Evolutionary conservation across 2,113 vertebrate species (phyloP), one percentile per base, ranked within the genome.

Genomic region (Rostratula benghalensis): DNA sequence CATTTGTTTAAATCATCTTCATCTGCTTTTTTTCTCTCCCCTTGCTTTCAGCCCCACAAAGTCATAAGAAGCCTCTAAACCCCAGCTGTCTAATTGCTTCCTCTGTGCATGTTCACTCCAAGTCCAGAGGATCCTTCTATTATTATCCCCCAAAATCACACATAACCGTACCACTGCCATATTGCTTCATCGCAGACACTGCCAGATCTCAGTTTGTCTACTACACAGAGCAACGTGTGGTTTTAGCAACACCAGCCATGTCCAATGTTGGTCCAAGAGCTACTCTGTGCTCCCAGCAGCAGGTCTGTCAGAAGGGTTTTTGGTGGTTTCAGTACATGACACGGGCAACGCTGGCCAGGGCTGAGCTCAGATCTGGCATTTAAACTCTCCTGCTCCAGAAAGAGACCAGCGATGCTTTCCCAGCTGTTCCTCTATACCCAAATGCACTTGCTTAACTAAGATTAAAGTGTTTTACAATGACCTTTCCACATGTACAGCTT

Each of bases 71-170:
- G 33, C 41, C 65, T 76, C 51, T 65, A 71, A 87, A 79, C 78
- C 43, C 43, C 68, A 79, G 5, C 67, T 30, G 27, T 46, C 3
- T 21, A 63, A 65, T 16, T 35, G 21, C 37, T 70, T 64, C 35
- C n/a, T 24, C 7, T 2, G 0, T 3, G 3, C 1, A 1, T 24
- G 27, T 53, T 64, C 48, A 31, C 46, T 63, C 37, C 59, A 70
- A 46, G 48, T 68, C 64, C 86, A 90, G 33, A 2, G 13, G 63
- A 71, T 76, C 30, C 39, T 56, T 53, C 24, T 37, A 9, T 19
- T 63, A 46, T 12, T 22, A 73, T 20, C 10, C 27, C 35, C 45
- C 56, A 28, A 35, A 84, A 63, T 48, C 68, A 81, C 35, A 70
- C 28, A 39, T 6, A 67, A 50, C 39, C 11, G 2, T 4, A 24